phyloP scores from a whole-genome alignment of 2,113 vertebrate genomes.

The Limnothrissa miodon region DNA sequence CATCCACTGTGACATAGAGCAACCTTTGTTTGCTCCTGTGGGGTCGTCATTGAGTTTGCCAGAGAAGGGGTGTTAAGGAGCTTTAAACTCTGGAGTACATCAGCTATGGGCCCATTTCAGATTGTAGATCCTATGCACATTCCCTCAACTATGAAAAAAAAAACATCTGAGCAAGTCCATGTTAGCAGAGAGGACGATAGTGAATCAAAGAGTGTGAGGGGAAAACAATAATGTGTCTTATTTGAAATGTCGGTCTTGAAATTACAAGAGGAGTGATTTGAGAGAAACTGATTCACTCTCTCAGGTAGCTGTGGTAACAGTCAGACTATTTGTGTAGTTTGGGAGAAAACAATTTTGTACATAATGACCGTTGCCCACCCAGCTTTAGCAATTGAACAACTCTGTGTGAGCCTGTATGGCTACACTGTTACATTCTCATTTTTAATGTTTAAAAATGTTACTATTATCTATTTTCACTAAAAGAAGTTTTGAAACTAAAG shows the following conservation, averaged over 20 bases:
- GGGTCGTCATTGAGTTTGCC: neutral
- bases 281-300: neutral
- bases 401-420: neutral
- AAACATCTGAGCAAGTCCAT: neutral
- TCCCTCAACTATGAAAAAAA: constrained; percentile 7
- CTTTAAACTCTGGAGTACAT: neutral
- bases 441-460: constrained; percentile 14
- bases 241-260: neutral
- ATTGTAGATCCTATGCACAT: constrained; percentile 5
- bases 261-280: neutral
- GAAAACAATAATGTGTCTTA: neutral
- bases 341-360: neutral
- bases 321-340: neutral
- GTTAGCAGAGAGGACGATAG: neutral
- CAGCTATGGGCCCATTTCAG: neutral
- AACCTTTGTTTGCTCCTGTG: neutral
- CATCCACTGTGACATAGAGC: neutral
- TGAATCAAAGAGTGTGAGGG: neutral
- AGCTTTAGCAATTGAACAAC: neutral
- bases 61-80: neutral
- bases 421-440: neutral
- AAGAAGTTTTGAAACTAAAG: neutral
- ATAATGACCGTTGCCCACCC: neutral
- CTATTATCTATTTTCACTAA: neutral
- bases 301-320: neutral